phyloP scores from a whole-genome alignment of 2,797 vertebrate species.

The Siniperca scherzeri region DNA sequence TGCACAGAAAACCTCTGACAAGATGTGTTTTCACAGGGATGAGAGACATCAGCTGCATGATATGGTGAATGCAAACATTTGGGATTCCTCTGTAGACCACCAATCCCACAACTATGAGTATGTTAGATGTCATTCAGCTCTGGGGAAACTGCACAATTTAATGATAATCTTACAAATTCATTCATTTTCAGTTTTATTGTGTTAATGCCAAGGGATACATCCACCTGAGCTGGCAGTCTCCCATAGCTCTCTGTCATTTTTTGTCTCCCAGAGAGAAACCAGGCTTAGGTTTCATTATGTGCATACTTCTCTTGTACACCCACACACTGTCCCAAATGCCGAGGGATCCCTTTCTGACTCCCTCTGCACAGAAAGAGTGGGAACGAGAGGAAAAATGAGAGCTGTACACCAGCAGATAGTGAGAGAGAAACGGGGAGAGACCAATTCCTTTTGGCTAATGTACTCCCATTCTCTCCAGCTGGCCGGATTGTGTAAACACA shows the following conservation, averaged over 20 bases:
- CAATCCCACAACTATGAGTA: slow-evolving; percentile 42
- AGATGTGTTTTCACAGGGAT: slow-evolving; percentile 34
- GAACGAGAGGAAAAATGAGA: slow-evolving; percentile 43
- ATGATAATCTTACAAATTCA: slow-evolving; percentile 16
- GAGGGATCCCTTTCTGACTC: slow-evolving; percentile 52
- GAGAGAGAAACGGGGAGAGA: slow-evolving; percentile 15
- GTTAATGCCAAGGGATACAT: slow-evolving; percentile 26
- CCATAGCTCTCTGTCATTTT: slow-evolving; percentile 23
- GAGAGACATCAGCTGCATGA: slow-evolving; percentile 59
- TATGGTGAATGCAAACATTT: slow-evolving; percentile 48
- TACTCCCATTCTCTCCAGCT: slow-evolving; percentile 71
- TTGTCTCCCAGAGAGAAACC: slow-evolving; percentile 29
- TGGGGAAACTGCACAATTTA: neutral
- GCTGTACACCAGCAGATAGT: slow-evolving; percentile 24
- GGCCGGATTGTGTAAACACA: slow-evolving; percentile 58
- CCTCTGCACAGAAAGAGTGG: slow-evolving; percentile 36
- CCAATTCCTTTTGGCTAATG: slow-evolving; percentile 56
- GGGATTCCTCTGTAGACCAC: slow-evolving; percentile 58
- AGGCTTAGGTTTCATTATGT: slow-evolving; percentile 45
- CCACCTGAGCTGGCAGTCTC: slow-evolving; percentile 57
- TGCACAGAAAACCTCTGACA: slow-evolving; percentile 15
- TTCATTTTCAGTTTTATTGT: slow-evolving; percentile 28
- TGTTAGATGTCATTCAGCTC: slow-evolving; percentile 35
- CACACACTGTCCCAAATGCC: slow-evolving; percentile 54
- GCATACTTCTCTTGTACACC: slow-evolving; percentile 45